Evolutionary conservation across 92 coral and sea anemone species (phyloP).

Genomic region (Paramuricea clavata): DNA sequence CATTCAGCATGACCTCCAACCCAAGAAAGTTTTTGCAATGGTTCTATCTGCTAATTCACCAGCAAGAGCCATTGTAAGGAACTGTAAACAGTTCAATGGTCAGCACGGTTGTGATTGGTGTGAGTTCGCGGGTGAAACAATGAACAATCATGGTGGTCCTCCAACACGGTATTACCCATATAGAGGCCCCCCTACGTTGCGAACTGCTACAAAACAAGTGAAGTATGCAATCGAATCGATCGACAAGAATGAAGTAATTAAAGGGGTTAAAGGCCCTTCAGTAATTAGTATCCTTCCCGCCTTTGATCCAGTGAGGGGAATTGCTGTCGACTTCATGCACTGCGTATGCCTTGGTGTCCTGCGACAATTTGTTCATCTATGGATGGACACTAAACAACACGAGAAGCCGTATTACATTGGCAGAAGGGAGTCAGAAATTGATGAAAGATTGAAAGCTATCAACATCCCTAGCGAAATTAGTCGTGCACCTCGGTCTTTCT

Average conservation of each 20-base stretch:
- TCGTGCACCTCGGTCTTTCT: background rate
- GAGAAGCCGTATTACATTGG: background rate
- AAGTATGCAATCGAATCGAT: background rate
- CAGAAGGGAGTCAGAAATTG: background rate
- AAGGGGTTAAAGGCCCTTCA: slow-evolving; percentile 34
- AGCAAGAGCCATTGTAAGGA: background rate
- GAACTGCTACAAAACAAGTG: background rate
- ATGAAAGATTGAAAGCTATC: background rate
- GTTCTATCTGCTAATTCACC: background rate
- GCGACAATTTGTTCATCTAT: background rate
- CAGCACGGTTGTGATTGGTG: background rate
- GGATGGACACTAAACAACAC: background rate
- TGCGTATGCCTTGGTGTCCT: background rate
- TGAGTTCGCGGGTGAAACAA: background rate
- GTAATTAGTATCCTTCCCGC: no score
- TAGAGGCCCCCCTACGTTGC: background rate
- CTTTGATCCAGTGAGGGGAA: slow-evolving; percentile 5
- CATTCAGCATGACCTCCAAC: no score
- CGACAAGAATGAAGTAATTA: background rate
- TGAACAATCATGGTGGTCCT: background rate
- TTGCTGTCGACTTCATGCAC: slow-evolving; percentile 12
- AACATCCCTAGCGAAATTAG: background rate
- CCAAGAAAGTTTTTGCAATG: background rate
- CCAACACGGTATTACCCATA: slow-evolving; percentile 5
- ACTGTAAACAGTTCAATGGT: background rate